Base-by-base conservation (phyloP, 2,797 vertebrate genomes). In the Parauchenoglanis ngamensis region DNA sequence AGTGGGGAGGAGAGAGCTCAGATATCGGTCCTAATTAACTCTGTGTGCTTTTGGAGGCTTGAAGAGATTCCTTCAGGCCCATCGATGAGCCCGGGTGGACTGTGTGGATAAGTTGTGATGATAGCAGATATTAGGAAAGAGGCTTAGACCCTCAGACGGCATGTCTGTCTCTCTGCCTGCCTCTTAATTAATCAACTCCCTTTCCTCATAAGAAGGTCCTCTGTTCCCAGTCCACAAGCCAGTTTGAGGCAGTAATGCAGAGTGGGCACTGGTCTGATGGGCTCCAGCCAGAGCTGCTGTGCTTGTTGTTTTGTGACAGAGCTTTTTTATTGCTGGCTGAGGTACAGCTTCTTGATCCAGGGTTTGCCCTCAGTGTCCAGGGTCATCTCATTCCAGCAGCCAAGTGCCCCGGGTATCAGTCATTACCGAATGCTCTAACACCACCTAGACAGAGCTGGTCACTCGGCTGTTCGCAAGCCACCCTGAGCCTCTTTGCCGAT, bases 261-360 rank as follows among this genome's bases (percentile, higher is more conserved):
- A 68, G 46, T 54, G 19, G n/a, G 63, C 2, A 3, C 28, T 83
- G 68, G 63, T 78, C n/a, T 59, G n/a, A 35, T 84, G 87, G 85
- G 75, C n/a, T 59, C 19, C 13, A 44, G 88, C 68, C 87, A 88
- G 78, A 76, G 46, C 59, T 54, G 72, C 61, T 75, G 61, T 78
- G 82, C 83, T 86, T 15, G 84, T 86, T 86, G 72, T 88, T 87
- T 86, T 67, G n/a, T 76, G n/a, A 87, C 57, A 57, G 61, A 81
- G 63, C 70, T 90, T 83, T 40, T 89, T 80, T 86, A 85, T 72
- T 88, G 84, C 21, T 65, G 84, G 59, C 83, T 82, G 76, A 86
- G 80, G 56, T 73, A 86, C 44, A 76, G 44, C 44, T 73, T 86
- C 76, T 73, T 88, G 52, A 76, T 49, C 25, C 52, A 49, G 56